Conservation (phyloP, 2,113 vertebrate genomes). For the Protobothrops mucrosquamatus region DNA sequence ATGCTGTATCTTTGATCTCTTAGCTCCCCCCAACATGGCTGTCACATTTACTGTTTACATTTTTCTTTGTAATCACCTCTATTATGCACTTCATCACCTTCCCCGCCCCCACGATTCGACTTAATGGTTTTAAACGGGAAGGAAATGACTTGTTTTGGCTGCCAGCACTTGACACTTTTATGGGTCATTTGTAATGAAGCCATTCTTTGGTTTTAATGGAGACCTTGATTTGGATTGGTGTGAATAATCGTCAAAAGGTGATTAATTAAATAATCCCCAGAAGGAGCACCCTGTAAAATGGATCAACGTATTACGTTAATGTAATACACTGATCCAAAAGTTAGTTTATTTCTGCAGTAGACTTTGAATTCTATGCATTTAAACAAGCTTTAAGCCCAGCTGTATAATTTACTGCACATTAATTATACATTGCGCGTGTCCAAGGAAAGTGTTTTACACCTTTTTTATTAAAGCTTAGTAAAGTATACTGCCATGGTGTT, state of each 20-base stretch:
- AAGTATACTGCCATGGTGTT: conserved; percentile 40
- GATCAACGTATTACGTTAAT: conserved; percentile 77
- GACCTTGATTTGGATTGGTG: conserved; percentile 79
- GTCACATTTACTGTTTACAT: conserved; percentile 69
- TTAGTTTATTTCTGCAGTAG: conserved; percentile 77
- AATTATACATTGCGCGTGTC: conserved; percentile 72
- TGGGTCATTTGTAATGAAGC: conserved; percentile 84
- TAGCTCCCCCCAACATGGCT: conserved; percentile 46
- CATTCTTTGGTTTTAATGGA: conserved; percentile 80
- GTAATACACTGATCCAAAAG: conserved; percentile 67
- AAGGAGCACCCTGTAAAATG: conserved; percentile 75
- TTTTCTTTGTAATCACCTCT: conserved; percentile 70
- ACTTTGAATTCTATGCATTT: conserved; percentile 80
- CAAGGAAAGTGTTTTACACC: conserved; percentile 69
- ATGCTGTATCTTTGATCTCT: conserved; percentile 46
- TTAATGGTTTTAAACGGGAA: conserved; percentile 76
- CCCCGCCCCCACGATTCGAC: conserved; percentile 66
- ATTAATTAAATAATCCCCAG: conserved; percentile 85
- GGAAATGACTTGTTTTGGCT: conserved; percentile 79
- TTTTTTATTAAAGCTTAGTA: conserved; percentile 57
- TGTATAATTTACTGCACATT: conserved; percentile 75
- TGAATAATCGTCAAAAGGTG: conserved; percentile 83
- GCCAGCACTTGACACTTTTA: conserved; percentile 80
- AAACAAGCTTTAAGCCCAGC: conserved; percentile 78
- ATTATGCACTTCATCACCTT: conserved; percentile 67